These are phyloP conservation scores for Vandiemenella viatica DNA, from an alignment of 2,888 invertebrate species.

Conservation along the genomic window DNA sequence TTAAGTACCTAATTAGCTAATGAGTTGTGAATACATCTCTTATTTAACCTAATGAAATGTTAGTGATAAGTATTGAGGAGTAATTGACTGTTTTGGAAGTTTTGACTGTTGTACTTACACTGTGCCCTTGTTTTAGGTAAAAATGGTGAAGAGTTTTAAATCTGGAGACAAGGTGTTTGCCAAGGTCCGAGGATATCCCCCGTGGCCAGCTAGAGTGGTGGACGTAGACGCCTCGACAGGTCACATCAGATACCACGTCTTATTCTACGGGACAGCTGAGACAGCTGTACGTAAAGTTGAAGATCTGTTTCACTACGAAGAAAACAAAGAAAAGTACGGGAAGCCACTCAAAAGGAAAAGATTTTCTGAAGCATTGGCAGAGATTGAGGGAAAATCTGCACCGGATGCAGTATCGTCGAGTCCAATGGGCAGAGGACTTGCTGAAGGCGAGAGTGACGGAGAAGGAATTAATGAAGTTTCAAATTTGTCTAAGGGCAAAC, in stretches of 20 bases:
- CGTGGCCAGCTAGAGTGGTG: constrained; percentile 71
- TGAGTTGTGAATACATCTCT: too few relatives aligned
- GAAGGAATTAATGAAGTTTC: constrained; percentile 25
- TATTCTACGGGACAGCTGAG: constrained; percentile 90
- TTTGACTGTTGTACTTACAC: too few relatives aligned
- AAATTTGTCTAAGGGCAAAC: too few relatives aligned
- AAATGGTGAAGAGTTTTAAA: constrained; percentile 51
- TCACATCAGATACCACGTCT: constrained; percentile 57
- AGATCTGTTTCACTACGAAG: constrained; percentile 70
- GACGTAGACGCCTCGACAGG: constrained; percentile 41
- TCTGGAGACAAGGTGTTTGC: constrained; percentile 88
- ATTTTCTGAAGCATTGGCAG: constrained; percentile 75
- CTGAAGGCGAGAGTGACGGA: constrained; percentile 22
- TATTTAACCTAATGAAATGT: too few relatives aligned
- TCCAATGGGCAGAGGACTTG: background rate
- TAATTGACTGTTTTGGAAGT: too few relatives aligned
- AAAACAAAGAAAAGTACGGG: constrained; percentile 61
- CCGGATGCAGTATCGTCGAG: background rate
- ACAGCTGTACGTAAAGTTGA: constrained; percentile 68
- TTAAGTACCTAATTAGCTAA: too few relatives aligned
- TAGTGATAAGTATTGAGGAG: too few relatives aligned
- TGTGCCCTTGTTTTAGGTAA: too few relatives aligned
- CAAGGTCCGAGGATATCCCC: constrained; percentile 93
- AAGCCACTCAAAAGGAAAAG: constrained; percentile 66
- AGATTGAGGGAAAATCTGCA: constrained; percentile 60